phyloP scores from a whole-genome alignment of 2,888 invertebrate species.

The Ctenicera cuprea region DNA sequence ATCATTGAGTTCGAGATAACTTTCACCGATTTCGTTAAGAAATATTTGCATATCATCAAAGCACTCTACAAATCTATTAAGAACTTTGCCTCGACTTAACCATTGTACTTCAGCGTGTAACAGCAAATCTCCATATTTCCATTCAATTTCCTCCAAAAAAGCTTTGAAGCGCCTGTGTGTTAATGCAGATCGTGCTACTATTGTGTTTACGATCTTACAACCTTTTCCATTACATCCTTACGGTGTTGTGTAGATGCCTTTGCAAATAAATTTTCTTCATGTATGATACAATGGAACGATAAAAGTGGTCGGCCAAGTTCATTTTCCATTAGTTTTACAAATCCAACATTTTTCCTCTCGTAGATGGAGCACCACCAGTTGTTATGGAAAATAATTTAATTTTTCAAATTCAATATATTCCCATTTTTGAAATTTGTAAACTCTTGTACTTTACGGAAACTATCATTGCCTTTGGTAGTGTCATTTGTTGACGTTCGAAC shows the following conservation, averaged over 20 bases:
- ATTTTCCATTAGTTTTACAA: constrained; percentile 52
- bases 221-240: constrained; percentile 46
- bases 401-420: constrained; percentile 61
- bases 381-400: constrained; percentile 29
- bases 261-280: constrained; percentile 54
- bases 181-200: constrained; percentile 57
- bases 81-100: constrained; percentile 58
- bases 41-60: constrained; percentile 4
- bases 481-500: too few species aligned
- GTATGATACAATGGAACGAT: constrained; percentile 62
- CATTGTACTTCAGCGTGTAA: constrained; percentile 17
- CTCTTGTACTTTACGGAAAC: too few species aligned
- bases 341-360: background rate
- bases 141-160: constrained; percentile 46
- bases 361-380: background rate
- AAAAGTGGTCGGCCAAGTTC: constrained; percentile 53
- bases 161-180: constrained; percentile 61
- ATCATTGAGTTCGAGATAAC: too few species aligned
- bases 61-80: constrained; percentile 49
- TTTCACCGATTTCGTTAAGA: background rate
- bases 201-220: constrained; percentile 55
- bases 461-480: too few species aligned
- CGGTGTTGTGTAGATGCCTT: background rate
- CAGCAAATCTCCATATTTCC: constrained; percentile 44
- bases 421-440: constrained; percentile 25